phyloP scores from a whole-genome alignment of 2,888 invertebrate genomes.

The Drosophila percnosoma region DNA sequence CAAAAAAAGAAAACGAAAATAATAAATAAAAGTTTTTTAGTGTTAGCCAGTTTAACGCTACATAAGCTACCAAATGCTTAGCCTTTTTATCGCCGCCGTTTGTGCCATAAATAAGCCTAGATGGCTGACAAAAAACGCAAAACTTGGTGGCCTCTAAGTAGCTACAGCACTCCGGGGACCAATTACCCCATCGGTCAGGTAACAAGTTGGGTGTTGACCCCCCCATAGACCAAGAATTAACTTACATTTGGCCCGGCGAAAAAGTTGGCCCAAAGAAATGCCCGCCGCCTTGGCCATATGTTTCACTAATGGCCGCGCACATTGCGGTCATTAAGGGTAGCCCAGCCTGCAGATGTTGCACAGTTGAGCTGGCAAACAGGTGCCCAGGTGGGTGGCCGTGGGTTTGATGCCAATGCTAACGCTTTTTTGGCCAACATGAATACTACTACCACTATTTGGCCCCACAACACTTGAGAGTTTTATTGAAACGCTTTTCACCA shows the following conservation, averaged over 20 bases:
- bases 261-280: constrained; percentile 66
- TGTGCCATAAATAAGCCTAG: constrained; percentile 72
- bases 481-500: constrained; percentile 14
- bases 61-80: constrained; percentile 61
- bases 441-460: constrained; percentile 1
- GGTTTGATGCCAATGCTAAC: background rate
- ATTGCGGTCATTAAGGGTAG: constrained; percentile 73
- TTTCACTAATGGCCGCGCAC: constrained; percentile 78
- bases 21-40: constrained; percentile 30
- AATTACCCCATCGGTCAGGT: constrained; percentile 67
- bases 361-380: constrained; percentile 11
- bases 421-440: constrained; percentile 21
- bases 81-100: constrained; percentile 68
- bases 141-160: constrained; percentile 68
- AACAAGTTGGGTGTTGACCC: constrained; percentile 65
- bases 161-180: constrained; percentile 74
- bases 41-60: constrained; percentile 48
- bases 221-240: constrained; percentile 69
- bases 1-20: background rate
- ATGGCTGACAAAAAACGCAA: constrained; percentile 44
- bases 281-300: constrained; percentile 62
- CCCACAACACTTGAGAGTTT: constrained; percentile 35
- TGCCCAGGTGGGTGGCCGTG: constrained; percentile 36
- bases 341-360: constrained; percentile 50
- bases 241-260: constrained; percentile 61